Evolutionary conservation across 2,113 vertebrate species (phyloP), one percentile per base, ranked within the genome.

Genomic region (Psophia crepitans): DNA sequence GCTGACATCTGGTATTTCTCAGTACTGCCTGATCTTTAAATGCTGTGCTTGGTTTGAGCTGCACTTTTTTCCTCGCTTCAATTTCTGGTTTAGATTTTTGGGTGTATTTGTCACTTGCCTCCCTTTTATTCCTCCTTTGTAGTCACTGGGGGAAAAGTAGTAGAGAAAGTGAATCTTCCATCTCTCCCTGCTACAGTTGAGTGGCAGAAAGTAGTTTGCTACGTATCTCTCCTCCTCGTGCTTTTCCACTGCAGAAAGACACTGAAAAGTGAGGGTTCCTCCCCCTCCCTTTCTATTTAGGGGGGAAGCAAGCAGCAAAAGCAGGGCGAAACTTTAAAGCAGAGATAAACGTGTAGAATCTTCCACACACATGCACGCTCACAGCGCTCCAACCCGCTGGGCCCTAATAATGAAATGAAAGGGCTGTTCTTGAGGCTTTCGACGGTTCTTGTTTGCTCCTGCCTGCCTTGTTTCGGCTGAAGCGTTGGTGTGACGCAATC

Each of bases 1-100:
- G 88, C 85, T 95, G 92, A 93, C 90, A 86, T 74, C 71, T 83
- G 81, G 68, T 66, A 43, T 77, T 96, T 92, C 84, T 64, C 43
- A 8, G 56, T 51, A 65, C 91, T 96, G 93, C 75, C 60, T 81
- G 91, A 81, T 93, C 84, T 90, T 27, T 51, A 54, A 81, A 81
- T 27, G 78, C 65, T 75, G 1, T 71, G 48, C 77, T 90, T 90
- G 83, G 81, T 87, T 90, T 84, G 48, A 87, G 76, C 33, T 71
- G 71, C 53, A 74, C n/a, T 60, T 86, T 93, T 84, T 84, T 19
- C 48, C 60, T 79, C 4, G 1, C 53, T 90, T 86, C 60, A 43
- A 66, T 70, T 78, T 90, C n/a, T 77, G 37, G 65, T 53, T 68
- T 33, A 49, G 21, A 51, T 74, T 69, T 74, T 85, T 8, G 66